A percentile compares a stretch with the other conserved stretches of the same genome.
These are phyloP conservation scores for Nansenia antarctica DNA, from an alignment of 2,113 vertebrate species.

Conservation along the genomic window DNA sequence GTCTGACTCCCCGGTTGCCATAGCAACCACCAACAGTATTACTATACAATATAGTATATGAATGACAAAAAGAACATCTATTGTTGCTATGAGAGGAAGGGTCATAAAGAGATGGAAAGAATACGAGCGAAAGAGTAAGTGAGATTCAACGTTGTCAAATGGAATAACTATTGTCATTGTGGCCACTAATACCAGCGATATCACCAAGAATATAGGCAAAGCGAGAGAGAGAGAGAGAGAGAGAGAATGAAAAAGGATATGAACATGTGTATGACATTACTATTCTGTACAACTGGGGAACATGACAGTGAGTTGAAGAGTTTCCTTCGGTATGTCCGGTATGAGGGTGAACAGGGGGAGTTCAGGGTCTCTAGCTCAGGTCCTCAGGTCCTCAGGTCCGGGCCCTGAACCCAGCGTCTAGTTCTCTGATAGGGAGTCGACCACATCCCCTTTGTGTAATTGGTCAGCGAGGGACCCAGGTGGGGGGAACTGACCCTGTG, in stretches of 20 bases:
- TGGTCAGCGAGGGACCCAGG: slow-evolving; percentile 36
- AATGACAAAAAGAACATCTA: slow-evolving; percentile 64
- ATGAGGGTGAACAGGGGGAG: neutral
- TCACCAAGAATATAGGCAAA: neutral
- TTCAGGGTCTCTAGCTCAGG: slow-evolving; percentile 5
- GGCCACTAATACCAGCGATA: neutral
- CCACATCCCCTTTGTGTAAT: slow-evolving; percentile 18
- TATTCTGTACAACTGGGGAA: neutral
- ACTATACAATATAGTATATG: slow-evolving; percentile 71
- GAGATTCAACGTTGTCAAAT: neutral
- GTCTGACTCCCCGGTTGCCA: slow-evolving; percentile 71
- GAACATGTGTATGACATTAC: neutral
- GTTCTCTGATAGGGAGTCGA: neutral
- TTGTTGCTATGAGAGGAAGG: slow-evolving; percentile 54
- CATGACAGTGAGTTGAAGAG: neutral
- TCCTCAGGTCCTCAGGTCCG: neutral
- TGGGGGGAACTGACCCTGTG: slow-evolving; percentile 31
- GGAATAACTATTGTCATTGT: neutral
- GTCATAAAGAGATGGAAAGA: neutral
- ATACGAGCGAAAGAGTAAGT: neutral
- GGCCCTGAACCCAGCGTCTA: slow-evolving; percentile 13
- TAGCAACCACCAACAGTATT: slow-evolving; percentile 67
- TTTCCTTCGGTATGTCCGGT: neutral
- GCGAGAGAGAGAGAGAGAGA: neutral
- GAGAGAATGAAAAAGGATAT: neutral